Base-by-base conservation (phyloP, 2,888 invertebrate species). In the Philaethria dido region DNA sequence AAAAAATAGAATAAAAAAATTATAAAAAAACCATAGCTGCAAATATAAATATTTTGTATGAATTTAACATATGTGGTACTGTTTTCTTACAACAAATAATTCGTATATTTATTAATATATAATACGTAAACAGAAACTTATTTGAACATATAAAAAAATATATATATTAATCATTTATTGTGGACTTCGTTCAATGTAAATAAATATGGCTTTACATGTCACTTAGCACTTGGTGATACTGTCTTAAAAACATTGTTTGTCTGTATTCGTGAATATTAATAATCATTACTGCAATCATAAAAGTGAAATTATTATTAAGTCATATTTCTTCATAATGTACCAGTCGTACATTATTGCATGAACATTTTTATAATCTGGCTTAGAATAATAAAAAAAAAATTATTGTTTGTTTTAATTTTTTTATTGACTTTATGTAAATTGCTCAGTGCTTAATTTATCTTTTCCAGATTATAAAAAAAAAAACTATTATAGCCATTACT, bases 291-390 rank as follows among this genome's bases (percentile, higher is more conserved):
- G 1, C 22, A 13, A 20, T 47, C 47, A 14, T 55, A 54, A 54
- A 36, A 18, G 1, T 39, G 18, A 13, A 50, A 29, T 29, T 50
- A 48, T 48, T 22, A 36, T 47, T 47, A 18, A 36, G 2, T 20
- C 36, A n/a, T 18, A 55, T 39, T 55, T 20, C 20, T 39, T 42
- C 39, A 57, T 65, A 20, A 52, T 50, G 11, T 25, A 22, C 16
- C 29, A 2, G 33, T 18, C 22, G n/a, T 42, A 36, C 14, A 29
- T 48, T 59, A 64, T 50, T 60, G 64, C 64, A 64, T 64, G 64
- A 39, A 47, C 1, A 18, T 14, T 55, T 25, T 59, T 64, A 20
- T 60, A 64, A 18, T 64, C 50, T 64, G 50, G 64, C 59, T 20
- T 50, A 64, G 59, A 50, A 13, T 42, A 18, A 9, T 13, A 39